A percentile compares a stretch with the other conserved stretches of the same genome.
Evolutionary conservation across 92 coral and sea anemone species (phyloP).

Genomic region (Palythoa grandiflora): DNA sequence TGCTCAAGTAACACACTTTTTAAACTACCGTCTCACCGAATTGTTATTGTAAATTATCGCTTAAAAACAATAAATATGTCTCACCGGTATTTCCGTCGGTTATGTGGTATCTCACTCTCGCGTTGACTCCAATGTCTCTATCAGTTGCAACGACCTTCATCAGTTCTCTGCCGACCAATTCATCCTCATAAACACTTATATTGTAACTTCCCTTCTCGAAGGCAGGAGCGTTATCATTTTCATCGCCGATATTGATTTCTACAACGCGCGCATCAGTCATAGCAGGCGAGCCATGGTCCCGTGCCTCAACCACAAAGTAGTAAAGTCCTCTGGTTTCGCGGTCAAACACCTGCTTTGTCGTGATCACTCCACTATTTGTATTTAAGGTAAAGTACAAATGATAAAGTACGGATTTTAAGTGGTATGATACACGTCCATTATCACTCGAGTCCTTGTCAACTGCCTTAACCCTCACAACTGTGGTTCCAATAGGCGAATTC

Average conservation of each 20-base stretch:
- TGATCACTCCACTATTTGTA: conserved; percentile 69
- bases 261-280: conserved; percentile 64
- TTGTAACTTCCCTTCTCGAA: conserved; percentile 74
- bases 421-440: conserved; percentile 78
- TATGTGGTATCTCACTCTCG: conserved; percentile 80
- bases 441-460: conserved; percentile 78
- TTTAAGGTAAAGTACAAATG: conserved; percentile 66
- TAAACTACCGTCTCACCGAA: conserved; percentile 15
- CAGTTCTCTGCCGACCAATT: conserved; percentile 59
- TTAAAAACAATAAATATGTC: not conserved
- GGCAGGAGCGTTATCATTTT: conserved; percentile 84
- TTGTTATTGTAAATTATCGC: conserved; percentile 71
- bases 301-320: conserved; percentile 75
- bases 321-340: conserved; percentile 77
- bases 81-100: conserved; percentile 80
- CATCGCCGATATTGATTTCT: conserved; percentile 75
- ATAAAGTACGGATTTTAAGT: conserved; percentile 51
- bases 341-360: conserved; percentile 80
- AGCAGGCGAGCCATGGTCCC: conserved; percentile 72
- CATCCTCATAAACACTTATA: conserved; percentile 75
- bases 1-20: no score
- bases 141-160: conserved; percentile 81
- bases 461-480: conserved; percentile 87
- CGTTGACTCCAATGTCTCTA: conserved; percentile 83
- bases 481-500: conserved; percentile 84